A percentile compares a stretch with the other conserved stretches of the same genome.
These are phyloP conservation scores for Parelbella ahira DNA, from an alignment of 2,888 invertebrate genomes.

Conservation along the genomic window DNA sequence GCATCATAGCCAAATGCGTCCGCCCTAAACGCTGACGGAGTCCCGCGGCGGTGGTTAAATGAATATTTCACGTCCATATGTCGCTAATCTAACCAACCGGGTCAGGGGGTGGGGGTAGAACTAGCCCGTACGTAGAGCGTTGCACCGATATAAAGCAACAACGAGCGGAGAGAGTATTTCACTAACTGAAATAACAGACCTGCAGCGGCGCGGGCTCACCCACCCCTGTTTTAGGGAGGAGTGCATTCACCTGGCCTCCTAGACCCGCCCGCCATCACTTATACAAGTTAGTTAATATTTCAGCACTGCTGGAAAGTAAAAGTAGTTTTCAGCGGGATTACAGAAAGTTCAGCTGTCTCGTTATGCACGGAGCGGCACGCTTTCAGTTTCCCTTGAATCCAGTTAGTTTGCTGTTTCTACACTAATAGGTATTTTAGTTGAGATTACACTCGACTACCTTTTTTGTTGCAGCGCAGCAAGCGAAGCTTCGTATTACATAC, in stretches of 20 bases:
- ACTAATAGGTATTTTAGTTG: constrained; percentile 11
- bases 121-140: constrained; percentile 31
- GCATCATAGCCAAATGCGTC: too few species aligned
- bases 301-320: constrained; percentile 64
- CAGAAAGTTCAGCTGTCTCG: constrained; percentile 31
- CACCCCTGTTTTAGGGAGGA: constrained; percentile 30
- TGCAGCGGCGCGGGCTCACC: constrained; percentile 10
- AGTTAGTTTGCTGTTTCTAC: constrained; percentile 16
- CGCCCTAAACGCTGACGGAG: too few species aligned
- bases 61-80: constrained; percentile 14
- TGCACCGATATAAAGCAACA: constrained; percentile 37
- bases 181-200: constrained; percentile 36
- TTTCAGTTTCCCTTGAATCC: constrained; percentile 9
- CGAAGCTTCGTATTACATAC: constrained; percentile 7
- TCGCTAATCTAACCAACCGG: constrained; percentile 20
- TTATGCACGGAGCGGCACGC: constrained; percentile 17
- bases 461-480: constrained; percentile 8
- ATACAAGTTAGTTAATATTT: constrained; percentile 77
- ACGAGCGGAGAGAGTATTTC: constrained; percentile 31
- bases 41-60: constrained; percentile 1
- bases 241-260: constrained; percentile 55
- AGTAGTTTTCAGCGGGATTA: constrained; percentile 44
- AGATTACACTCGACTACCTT: constrained; percentile 7
- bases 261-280: constrained; percentile 50
- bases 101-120: constrained; percentile 21